Evolutionary conservation across 2,113 vertebrate genomes (phyloP).

Genomic region (Diphyllodes magnificus): DNA sequence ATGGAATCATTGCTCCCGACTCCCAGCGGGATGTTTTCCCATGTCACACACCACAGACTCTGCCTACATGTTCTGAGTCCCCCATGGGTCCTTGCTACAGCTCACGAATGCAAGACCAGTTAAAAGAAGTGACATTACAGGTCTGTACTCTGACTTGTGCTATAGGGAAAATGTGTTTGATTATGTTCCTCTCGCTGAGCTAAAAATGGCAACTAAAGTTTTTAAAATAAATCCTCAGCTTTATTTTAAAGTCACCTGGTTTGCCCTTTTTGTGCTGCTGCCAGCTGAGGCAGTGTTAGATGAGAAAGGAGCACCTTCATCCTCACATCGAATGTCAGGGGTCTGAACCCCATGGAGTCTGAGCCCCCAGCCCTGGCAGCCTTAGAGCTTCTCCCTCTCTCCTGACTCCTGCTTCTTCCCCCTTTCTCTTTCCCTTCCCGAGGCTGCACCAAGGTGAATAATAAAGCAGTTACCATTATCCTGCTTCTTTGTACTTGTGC

Average conservation of each 20-base stretch:
- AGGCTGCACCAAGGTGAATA: not conserved
- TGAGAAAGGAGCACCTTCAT: not conserved
- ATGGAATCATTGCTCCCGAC: not conserved
- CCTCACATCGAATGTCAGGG: rapidly evolving
- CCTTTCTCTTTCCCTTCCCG: not conserved
- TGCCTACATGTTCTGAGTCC: not conserved
- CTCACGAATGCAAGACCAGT: not conserved
- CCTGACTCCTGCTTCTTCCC: not conserved
- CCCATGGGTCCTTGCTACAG: rapidly evolving
- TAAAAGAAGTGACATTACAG: not conserved
- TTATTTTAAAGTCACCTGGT: not conserved
- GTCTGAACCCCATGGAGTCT: not conserved
- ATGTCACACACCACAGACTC: not conserved
- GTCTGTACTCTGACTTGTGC: not conserved
- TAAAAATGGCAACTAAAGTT: not conserved
- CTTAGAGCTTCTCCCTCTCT: not conserved
- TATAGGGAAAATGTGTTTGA: not conserved
- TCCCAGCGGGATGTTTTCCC: not conserved
- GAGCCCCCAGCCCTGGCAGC: not conserved
- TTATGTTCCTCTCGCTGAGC: not conserved
- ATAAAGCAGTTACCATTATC: not conserved
- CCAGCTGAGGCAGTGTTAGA: not conserved
- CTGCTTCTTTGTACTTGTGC: not conserved
- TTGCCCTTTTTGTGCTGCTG: not conserved
- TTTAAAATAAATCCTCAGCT: not conserved